Evolutionary conservation across 2,888 invertebrate genomes (phyloP).

Genomic region (Theodoxus fluviatilis): DNA sequence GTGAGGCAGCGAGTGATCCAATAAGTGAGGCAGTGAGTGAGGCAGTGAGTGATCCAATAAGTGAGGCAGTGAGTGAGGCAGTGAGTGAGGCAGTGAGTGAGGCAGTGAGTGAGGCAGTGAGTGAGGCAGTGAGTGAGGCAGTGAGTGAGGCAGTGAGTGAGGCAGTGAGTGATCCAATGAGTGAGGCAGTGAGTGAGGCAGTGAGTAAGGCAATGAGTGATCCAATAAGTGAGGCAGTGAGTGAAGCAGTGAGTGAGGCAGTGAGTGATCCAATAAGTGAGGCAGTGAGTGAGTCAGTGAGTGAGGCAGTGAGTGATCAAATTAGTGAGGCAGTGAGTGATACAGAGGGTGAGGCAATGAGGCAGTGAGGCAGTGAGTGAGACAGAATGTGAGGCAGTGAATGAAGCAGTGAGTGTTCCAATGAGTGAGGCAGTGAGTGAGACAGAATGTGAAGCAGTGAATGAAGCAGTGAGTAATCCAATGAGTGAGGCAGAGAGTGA

Average conservation of each 20-base stretch:
- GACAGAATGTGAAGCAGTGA: not conserved
- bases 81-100: too few species aligned
- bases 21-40: too few species aligned
- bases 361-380: not conserved
- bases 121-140: not conserved
- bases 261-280: not conserved
- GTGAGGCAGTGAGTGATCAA: not conserved
- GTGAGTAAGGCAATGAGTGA: not conserved
- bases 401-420: too few species aligned
- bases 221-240: not conserved
- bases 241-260: not conserved
- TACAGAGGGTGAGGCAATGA: not conserved
- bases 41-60: too few species aligned
- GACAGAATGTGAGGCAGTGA: constrained; percentile 24
- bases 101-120: not conserved
- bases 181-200: not conserved
- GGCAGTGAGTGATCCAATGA: not conserved
- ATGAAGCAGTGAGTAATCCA: not conserved
- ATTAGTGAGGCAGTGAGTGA: not conserved
- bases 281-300: not conserved
- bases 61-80: too few species aligned
- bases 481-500: too few species aligned
- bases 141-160: not conserved
- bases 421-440: constrained; percentile 26
- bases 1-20: too few species aligned